Evolutionary conservation across 92 coral and sea anemone species (phyloP), one percentile per base, ranked within the genome.

Genomic region (Paramuricea clavata): DNA sequence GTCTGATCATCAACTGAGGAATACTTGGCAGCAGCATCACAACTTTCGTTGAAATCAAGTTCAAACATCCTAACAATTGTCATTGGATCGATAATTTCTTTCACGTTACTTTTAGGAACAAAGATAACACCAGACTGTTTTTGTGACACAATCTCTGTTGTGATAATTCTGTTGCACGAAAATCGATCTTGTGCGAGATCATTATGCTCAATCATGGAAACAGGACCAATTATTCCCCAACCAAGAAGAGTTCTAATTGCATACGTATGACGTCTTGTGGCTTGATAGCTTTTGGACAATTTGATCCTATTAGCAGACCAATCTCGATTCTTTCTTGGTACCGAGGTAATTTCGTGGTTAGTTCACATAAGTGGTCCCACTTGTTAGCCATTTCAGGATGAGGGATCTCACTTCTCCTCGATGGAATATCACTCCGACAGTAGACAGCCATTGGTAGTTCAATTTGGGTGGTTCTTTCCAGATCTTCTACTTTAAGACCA

Each of bases 161-260:
- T n/a, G n/a, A n/a, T n/a, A n/a, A n/a, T n/a, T n/a, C n/a, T n/a
- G n/a, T n/a, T n/a, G n/a, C n/a, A n/a, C n/a, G n/a, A n/a, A n/a
- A n/a, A n/a, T n/a, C n/a, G n/a, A n/a, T n/a, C n/a, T n/a, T n/a
- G n/a, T n/a, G n/a, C n/a, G n/a, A n/a, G n/a, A n/a, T n/a, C n/a
- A n/a, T n/a, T n/a, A n/a, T n/a, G n/a, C n/a, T n/a, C n/a, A n/a
- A n/a, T n/a, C n/a, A n/a, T n/a, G n/a, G n/a, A n/a, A n/a, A n/a
- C n/a, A n/a, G n/a, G n/a, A n/a, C n/a, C n/a, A n/a, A n/a, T n/a
- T n/a, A n/a, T n/a, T n/a, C n/a, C n/a, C n/a, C n/a, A n/a, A n/a
- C n/a, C n/a, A n/a, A n/a, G n/a, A n/a, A n/a, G n/a, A n/a, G 85
- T 83, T 32, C 89, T 78, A 22, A 83, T 61, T 56, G 85, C 89